Evolutionary conservation across 2,797 vertebrate species (phyloP).

Genomic region (Channallabes apus): DNA sequence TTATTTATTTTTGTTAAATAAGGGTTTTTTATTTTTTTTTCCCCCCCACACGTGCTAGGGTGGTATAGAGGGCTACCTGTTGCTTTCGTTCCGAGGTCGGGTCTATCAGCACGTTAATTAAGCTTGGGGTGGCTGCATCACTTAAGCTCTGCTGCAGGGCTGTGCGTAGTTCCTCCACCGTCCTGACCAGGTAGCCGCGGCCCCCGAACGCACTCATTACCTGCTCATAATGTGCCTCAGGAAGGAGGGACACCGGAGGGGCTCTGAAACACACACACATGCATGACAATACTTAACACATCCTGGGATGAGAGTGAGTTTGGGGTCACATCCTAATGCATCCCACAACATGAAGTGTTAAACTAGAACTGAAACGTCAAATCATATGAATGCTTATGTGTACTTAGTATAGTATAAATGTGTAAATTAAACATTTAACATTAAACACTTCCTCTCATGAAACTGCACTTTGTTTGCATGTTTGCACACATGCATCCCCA

Average conservation of each 20-base stretch:
- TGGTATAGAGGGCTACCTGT: constrained; percentile 75
- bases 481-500: not conserved
- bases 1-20: not conserved
- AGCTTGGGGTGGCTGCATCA: constrained; percentile 80
- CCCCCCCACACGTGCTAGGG: too few species aligned
- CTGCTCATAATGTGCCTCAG: constrained; percentile 88
- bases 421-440: not conserved
- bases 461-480: not conserved
- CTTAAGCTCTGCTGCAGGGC: constrained; percentile 80
- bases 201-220: constrained; percentile 92
- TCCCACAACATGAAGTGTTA: not conserved
- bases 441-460: not conserved
- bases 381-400: not conserved
- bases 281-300: constrained; percentile 1
- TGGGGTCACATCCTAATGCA: not conserved
- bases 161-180: constrained; percentile 80
- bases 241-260: constrained; percentile 87
- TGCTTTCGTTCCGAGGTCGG: constrained; percentile 86
- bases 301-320: too few species aligned
- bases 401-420: not conserved
- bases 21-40: too few species aligned
- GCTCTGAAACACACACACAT: constrained; percentile 66
- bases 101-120: constrained; percentile 92
- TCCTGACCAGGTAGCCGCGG: constrained; percentile 86
- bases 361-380: not conserved